Percentiles rank a stretch among this genome's conserved stretches.
phyloP scores from a whole-genome alignment of 2,888 invertebrate genomes.

The Nysson spinosus region DNA sequence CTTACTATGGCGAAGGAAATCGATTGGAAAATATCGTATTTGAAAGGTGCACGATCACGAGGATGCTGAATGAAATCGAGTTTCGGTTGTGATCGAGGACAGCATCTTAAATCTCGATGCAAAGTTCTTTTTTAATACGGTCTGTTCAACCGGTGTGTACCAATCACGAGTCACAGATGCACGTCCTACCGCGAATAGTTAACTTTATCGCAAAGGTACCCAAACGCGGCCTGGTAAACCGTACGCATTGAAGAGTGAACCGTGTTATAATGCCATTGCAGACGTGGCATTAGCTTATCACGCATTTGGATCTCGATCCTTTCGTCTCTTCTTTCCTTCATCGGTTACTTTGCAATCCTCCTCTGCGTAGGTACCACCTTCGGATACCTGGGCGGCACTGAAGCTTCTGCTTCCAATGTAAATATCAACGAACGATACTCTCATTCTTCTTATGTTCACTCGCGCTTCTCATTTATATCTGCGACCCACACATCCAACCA shows the following conservation, averaged over 20 bases:
- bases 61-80: conserved; percentile 47
- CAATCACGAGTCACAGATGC: conserved; percentile 44
- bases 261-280: conserved; percentile 64
- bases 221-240: conserved; percentile 35
- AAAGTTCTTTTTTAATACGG: conserved; percentile 54
- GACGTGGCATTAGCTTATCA: conserved; percentile 68
- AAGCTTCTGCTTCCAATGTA: conserved; percentile 49
- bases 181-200: conserved; percentile 31
- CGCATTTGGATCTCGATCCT: conserved; percentile 55
- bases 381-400: conserved; percentile 26
- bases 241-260: conserved; percentile 42
- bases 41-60: conserved; percentile 12
- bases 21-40: conserved; percentile 3
- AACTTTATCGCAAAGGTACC: conserved; percentile 44
- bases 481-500: conserved; percentile 27
- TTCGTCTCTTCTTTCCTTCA: conserved; percentile 60
- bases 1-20: conserved; percentile 5
- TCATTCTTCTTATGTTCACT: conserved; percentile 7
- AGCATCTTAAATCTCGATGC: conserved; percentile 47
- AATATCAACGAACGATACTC: conserved; percentile 43
- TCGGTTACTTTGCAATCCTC: conserved; percentile 56
- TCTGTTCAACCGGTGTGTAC: conserved; percentile 16
- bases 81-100: conserved; percentile 41
- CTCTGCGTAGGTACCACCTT: conserved; percentile 53
- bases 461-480: conserved; percentile 27